These are phyloP conservation scores for Myotis daubentonii DNA, from an alignment of 2,797 vertebrate species.

Conservation along the genomic window DNA sequence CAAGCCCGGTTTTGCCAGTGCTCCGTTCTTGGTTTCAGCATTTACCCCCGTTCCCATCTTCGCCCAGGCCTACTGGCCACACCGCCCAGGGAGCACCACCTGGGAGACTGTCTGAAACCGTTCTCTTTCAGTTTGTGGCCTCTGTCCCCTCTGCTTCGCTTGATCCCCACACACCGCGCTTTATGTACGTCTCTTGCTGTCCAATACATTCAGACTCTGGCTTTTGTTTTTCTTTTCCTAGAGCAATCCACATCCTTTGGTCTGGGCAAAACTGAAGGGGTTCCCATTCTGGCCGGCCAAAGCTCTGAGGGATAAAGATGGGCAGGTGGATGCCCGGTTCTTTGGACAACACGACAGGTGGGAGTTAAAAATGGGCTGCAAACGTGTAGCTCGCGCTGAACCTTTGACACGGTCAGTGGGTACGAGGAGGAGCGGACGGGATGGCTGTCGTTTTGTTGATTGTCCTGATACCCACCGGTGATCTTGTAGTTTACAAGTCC, in stretches of 20 bases:
- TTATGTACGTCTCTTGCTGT: neutral
- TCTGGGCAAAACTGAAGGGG: conserved; percentile 99
- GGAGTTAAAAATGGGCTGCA: conserved; percentile 65
- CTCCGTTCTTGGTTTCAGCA: rapidly evolving
- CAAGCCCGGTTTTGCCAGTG: too few species aligned
- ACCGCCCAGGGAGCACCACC: rapidly evolving
- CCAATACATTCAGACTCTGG: conserved; percentile 20
- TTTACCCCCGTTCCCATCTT: neutral
- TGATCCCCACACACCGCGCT: neutral
- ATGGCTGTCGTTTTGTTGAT: neutral
- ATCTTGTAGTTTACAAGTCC: neutral
- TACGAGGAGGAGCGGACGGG: neutral
- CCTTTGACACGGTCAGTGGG: neutral
- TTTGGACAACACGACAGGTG: conserved; percentile 99
- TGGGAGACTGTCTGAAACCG: neutral
- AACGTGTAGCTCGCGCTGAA: neutral
- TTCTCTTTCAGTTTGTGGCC: neutral
- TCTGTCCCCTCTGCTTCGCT: rapidly evolving
- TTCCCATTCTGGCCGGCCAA: conserved; percentile 99
- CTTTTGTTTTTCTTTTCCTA: conserved; percentile 84
- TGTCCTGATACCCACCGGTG: neutral
- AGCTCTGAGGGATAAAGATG: conserved; percentile 97
- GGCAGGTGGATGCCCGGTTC: conserved; percentile 98
- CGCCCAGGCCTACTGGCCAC: neutral
- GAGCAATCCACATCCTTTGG: conserved; percentile 98